Conservation (phyloP, 2,797 vertebrate species). For the Bovichtus diacanthus region DNA sequence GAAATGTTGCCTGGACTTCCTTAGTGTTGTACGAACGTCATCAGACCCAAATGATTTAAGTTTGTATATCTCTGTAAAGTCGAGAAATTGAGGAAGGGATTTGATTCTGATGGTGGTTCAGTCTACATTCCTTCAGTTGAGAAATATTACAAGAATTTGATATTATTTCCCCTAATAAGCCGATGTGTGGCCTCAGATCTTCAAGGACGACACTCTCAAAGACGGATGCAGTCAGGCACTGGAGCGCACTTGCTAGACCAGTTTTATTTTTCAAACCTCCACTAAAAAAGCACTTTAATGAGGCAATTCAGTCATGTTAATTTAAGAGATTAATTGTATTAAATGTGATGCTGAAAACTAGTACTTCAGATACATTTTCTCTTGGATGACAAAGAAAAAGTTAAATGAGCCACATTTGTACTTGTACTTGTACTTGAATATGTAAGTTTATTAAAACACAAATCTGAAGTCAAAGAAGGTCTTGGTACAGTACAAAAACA, state of each 20-base stretch:
- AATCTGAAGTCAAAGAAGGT: no score
- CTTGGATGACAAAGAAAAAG: no score
- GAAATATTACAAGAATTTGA: constrained; percentile 17
- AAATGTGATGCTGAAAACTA: no score
- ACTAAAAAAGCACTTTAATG: neutral
- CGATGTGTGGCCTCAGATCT: neutral
- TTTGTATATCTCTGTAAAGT: neutral
- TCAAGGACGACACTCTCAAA: neutral
- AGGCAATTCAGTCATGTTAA: neutral
- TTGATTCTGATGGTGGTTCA: neutral
- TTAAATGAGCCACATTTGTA: no score
- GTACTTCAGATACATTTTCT: no score
- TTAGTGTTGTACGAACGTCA: neutral
- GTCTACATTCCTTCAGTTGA: neutral
- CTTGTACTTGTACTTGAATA: no score
- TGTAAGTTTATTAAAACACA: no score
- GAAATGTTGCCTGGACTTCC: neutral
- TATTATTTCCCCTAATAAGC: no score
- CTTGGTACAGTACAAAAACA: no score
- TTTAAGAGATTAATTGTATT: no score
- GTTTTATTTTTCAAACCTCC: neutral
- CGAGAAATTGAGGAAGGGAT: accelerated
- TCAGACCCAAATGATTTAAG: neutral
- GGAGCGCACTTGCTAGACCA: no score
- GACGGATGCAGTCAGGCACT: no score